Conservation (phyloP, 2,113 vertebrate genomes). For the Mormyrus iriodes region DNA sequence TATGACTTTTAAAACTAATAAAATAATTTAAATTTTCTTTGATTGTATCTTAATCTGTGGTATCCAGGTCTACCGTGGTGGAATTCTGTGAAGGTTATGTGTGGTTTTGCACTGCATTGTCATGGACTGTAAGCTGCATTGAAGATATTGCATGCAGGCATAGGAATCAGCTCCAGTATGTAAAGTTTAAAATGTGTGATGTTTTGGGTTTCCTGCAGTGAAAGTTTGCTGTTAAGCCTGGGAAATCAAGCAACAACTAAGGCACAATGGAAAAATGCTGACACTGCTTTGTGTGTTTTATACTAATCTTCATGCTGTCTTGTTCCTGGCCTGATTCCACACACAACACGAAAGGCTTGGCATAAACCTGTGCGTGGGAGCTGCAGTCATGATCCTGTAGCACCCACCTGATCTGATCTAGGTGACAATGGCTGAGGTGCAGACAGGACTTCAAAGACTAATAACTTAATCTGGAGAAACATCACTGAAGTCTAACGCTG, state of each 20-base stretch:
- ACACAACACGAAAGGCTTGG: not conserved
- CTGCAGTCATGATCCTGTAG: not conserved
- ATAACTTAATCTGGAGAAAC: not conserved
- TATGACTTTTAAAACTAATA: not conserved
- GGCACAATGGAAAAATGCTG: not conserved
- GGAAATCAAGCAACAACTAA: not conserved
- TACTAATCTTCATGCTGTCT: not conserved
- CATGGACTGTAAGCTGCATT: not conserved
- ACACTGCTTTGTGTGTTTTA: not conserved
- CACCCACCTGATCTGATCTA: constrained; percentile 25
- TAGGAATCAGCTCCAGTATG: not conserved
- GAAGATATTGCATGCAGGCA: not conserved
- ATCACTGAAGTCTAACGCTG: not conserved
- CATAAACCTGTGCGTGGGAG: not conserved
- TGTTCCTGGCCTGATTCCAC: not conserved
- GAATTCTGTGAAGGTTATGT: not conserved
- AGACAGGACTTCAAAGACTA: constrained; percentile 51
- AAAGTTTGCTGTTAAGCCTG: not conserved
- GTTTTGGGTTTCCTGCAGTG: not conserved
- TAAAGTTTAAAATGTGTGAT: not conserved
- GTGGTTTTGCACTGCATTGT: not conserved
- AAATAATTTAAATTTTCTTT: not conserved
- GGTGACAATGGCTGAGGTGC: constrained; percentile 45
- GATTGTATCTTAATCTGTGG: not conserved
- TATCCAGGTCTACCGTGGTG: not conserved